phyloP scores from a whole-genome alignment of 2,797 vertebrate genomes.

The Melanotaenia trifasciata region DNA sequence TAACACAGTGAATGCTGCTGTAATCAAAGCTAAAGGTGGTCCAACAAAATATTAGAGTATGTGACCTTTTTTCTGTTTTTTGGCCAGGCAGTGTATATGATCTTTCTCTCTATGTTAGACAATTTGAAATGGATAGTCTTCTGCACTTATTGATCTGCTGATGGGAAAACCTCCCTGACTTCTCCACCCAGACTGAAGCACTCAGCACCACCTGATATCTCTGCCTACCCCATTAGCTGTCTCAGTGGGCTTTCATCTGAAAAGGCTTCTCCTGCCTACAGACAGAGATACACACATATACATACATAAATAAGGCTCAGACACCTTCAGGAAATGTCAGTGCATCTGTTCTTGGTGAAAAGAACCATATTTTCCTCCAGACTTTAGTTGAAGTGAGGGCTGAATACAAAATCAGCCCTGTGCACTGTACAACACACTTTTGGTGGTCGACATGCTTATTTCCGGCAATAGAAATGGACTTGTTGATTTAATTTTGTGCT shows the following conservation, averaged over 20 bases:
- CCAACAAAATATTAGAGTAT: too few species aligned
- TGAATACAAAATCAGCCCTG: slow-evolving; percentile 25
- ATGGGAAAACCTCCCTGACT: slow-evolving; percentile 44
- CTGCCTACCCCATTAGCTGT: slow-evolving; percentile 27
- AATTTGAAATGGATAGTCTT: slow-evolving; percentile 51
- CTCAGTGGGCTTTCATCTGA: slow-evolving; percentile 55
- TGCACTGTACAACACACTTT: slow-evolving; percentile 6
- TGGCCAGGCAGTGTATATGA: slow-evolving; percentile 2
- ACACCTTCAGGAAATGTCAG: slow-evolving; percentile 37
- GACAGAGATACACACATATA: neutral
- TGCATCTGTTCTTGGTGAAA: slow-evolving; percentile 32
- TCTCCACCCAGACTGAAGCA: slow-evolving; percentile 32
- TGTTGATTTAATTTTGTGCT: slow-evolving; percentile 41
- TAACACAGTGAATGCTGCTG: too few species aligned
- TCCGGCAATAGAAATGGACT: slow-evolving; percentile 17
- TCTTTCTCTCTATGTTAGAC: slow-evolving; percentile 45
- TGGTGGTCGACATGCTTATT: slow-evolving; percentile 21
- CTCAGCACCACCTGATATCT: slow-evolving; percentile 60
- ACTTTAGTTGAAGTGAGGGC: slow-evolving; percentile 27
- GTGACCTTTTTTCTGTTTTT: too few species aligned
- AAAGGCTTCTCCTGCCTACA: slow-evolving; percentile 22
- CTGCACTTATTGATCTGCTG: slow-evolving; percentile 68
- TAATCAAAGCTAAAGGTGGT: too few species aligned
- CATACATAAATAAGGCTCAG: slow-evolving; percentile 9
- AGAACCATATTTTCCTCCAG: slow-evolving; percentile 11